Evolutionary conservation across 2,888 invertebrate genomes (phyloP).

Genomic region (Tachina fera): DNA sequence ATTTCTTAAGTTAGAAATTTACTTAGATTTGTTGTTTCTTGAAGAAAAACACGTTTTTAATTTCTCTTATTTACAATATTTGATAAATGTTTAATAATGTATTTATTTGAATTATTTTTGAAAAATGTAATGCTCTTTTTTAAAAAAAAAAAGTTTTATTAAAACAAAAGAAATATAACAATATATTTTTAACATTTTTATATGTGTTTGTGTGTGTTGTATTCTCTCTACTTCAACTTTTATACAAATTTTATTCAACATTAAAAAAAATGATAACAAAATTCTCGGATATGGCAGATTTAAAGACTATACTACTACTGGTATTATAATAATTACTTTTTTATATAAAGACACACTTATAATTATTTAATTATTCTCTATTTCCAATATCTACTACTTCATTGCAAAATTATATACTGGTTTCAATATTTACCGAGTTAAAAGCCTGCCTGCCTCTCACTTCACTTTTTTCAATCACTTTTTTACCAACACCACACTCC

Average conservation of each 20-base stretch:
- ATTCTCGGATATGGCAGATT: constrained; percentile 71
- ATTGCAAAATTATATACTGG: constrained; percentile 40
- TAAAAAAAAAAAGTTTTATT: constrained; percentile 19
- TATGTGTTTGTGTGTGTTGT: constrained; percentile 67
- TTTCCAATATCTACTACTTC: constrained; percentile 30
- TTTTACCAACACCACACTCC: not conserved
- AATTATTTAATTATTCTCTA: not conserved
- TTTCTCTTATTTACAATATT: constrained; percentile 48
- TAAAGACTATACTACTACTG: constrained; percentile 71
- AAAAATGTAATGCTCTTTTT: constrained; percentile 57
- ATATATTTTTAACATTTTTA: constrained; percentile 55
- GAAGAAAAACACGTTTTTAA: constrained; percentile 53
- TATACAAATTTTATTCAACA: constrained; percentile 38
- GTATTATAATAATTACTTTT: constrained; percentile 58
- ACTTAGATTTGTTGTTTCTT: constrained; percentile 1
- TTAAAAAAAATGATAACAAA: constrained; percentile 37
- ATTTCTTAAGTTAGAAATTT: constrained; percentile 30
- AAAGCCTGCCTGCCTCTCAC: constrained; percentile 18
- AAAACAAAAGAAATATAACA: constrained; percentile 33
- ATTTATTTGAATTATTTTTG: constrained; percentile 36
- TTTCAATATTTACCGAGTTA: not conserved
- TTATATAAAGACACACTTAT: constrained; percentile 13
- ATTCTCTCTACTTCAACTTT: constrained; percentile 61
- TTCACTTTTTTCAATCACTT: constrained; percentile 22
- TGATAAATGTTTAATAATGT: constrained; percentile 57